Base-by-base conservation (phyloP, 1,140 invertebrate genomes). In the Atta cephalotes region DNA sequence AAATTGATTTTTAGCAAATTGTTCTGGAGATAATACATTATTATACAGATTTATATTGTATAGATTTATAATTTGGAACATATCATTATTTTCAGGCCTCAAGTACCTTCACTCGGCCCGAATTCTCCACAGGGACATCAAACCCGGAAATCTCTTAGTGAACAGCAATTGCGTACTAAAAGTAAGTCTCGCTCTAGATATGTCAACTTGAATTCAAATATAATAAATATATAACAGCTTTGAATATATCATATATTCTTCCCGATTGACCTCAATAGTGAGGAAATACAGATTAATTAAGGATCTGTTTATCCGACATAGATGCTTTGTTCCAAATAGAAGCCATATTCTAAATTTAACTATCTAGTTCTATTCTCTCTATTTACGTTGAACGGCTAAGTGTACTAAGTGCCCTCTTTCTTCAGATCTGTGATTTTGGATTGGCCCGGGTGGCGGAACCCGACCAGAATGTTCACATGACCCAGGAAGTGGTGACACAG, bases 81-180 rank as follows among this genome's bases (percentile, higher is more conserved):
- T 56, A 63, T 51, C 92, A 92, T 93, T 92, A 91, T 71, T 96
- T 96, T 56, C 96, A 98, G 98, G 99, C 93, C 96, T 99, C 89
- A 99, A 99, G 95, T 99, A 99, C 96, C 96, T 99, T 87, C 99
- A 99, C 96, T 99, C 99, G 72, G 98, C 99, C 31, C 97, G 98
- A 93, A 99, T 99, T 94, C 96, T 99, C 66, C 99, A 99, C 96
- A 97, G 99, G 94, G 99, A 99, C 95, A 99, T 99, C 92, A 99
- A 99, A 95, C 99, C 99, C n/a, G 99, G 99, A 82, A 99, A 99
- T 95, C 96, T 99, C 82, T 96, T 99, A 92, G 99, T 99, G 91
- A 99, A 99, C 96, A 99, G 98, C 95, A 99, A 99, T 96, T 99
- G 99, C 96, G 98, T 99, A 92, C 96, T 99, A 87, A 99, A 99